A percentile compares a stretch with the other conserved stretches of the same genome.
These are phyloP conservation scores for Leptoclinus maculatus DNA, from an alignment of 2,797 vertebrate species.

Conservation along the genomic window DNA sequence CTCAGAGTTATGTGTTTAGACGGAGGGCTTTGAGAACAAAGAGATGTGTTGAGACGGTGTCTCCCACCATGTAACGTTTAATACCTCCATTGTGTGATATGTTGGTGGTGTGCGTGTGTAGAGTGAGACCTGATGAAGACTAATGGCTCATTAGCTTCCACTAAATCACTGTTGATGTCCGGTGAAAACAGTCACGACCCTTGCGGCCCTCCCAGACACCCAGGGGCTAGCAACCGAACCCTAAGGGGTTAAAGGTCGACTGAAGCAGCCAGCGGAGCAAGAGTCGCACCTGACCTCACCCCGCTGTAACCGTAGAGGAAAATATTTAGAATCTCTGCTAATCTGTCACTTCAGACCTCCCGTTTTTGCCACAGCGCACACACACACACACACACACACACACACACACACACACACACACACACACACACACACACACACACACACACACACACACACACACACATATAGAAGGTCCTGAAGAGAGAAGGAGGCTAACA, in stretches of 20 bases:
- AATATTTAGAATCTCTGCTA: slow-evolving; percentile 36
- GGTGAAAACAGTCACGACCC: slow-evolving; percentile 82
- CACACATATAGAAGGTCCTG: slow-evolving; percentile 16
- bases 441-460: slow-evolving; percentile 2
- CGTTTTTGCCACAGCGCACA: background rate
- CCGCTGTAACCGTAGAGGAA: slow-evolving; percentile 54
- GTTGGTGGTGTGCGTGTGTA: slow-evolving; percentile 28
- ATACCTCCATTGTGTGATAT: slow-evolving; percentile 30
- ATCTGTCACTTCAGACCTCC: slow-evolving; percentile 62
- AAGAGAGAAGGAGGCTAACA: slow-evolving; percentile 5
- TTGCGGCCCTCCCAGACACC: slow-evolving; percentile 48
- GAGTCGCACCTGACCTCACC: slow-evolving; percentile 70
- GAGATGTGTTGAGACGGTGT: slow-evolving; percentile 49
- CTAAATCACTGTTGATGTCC: slow-evolving; percentile 78
- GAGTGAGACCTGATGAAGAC: slow-evolving; percentile 71
- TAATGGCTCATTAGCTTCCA: slow-evolving; percentile 76
- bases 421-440: too few species aligned
- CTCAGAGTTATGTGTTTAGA: slow-evolving; percentile 41
- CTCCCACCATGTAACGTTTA: background rate
- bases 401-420: too few species aligned
- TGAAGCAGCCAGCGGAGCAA: slow-evolving; percentile 70
- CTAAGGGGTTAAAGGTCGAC: slow-evolving; percentile 70
- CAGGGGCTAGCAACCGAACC: slow-evolving; percentile 53
- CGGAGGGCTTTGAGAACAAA: slow-evolving; percentile 38
- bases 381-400: slow-evolving; percentile 14